These are phyloP conservation scores for Prionailurus bengalensis DNA, from an alignment of 2,113 vertebrate genomes.

Conservation along the genomic window DNA sequence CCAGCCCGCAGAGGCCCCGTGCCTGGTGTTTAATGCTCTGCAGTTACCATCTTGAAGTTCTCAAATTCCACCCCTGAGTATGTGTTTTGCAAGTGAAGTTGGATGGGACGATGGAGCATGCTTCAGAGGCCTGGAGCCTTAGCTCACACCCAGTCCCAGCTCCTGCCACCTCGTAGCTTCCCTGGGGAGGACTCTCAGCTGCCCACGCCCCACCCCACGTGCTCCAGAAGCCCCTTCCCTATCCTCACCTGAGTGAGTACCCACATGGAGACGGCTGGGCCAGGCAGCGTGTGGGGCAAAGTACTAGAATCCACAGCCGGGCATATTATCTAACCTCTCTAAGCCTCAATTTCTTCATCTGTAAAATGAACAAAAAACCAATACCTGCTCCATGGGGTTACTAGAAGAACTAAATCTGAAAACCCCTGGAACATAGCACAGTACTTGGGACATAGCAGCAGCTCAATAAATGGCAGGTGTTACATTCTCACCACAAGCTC, in stretches of 20 bases:
- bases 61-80: background rate
- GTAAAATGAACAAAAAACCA: background rate
- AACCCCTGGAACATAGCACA: rapidly evolving
- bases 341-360: background rate
- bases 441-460: background rate
- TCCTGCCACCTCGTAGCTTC: background rate
- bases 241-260: background rate
- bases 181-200: background rate
- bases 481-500: background rate
- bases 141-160: background rate
- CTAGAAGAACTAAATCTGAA: background rate
- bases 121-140: background rate
- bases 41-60: background rate
- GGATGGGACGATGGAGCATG: rapidly evolving
- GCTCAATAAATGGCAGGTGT: background rate
- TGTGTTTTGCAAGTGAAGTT: background rate
- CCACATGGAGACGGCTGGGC: background rate
- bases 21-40: background rate
- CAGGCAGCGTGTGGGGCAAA: rapidly evolving
- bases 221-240: background rate
- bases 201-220: rapidly evolving
- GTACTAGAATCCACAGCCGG: background rate
- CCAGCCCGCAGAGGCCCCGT: background rate
- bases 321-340: background rate
- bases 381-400: background rate